A percentile compares a stretch with the other conserved stretches of the same genome.
Conservation (phyloP, 2,797 vertebrate species). For the Rhynchotus rufescens region DNA sequence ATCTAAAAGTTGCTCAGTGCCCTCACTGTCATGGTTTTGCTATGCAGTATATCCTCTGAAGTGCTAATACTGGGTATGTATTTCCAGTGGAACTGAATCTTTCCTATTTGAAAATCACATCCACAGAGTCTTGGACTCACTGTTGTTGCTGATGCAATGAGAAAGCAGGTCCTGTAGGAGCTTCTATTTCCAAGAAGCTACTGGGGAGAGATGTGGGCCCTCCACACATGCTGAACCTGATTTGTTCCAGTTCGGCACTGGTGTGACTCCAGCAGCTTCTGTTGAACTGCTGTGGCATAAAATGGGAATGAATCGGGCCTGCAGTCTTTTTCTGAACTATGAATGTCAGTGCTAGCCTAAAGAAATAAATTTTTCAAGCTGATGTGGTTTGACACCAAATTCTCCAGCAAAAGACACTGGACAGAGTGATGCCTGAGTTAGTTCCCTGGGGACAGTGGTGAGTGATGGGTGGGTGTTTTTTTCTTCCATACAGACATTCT, state of each 20-base stretch:
- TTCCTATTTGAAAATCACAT: neutral
- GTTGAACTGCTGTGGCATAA: conserved; percentile 16
- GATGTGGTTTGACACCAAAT: conserved; percentile 56
- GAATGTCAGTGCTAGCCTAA: conserved; percentile 56
- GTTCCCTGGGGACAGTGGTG: neutral
- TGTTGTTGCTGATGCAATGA: neutral
- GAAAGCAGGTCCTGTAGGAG: neutral
- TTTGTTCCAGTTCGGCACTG: fast-evolving
- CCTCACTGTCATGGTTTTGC: neutral
- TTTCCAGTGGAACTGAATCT: neutral
- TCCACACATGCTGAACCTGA: neutral
- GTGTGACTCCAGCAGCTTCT: neutral
- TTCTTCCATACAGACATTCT: neutral
- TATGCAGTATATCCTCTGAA: neutral
- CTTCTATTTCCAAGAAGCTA: conserved; percentile 9
- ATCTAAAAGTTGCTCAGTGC: neutral
- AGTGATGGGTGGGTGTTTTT: neutral
- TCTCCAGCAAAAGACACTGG: conserved; percentile 8
- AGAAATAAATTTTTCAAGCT: conserved; percentile 35
- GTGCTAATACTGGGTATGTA: neutral
- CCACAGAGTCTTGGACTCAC: neutral
- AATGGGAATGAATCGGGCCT: conserved; percentile 27
- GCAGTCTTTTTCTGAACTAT: conserved; percentile 12
- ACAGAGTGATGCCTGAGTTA: neutral
- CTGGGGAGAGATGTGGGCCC: neutral